These are phyloP conservation scores for Gastrophysa polygoni DNA, from an alignment of 2,888 invertebrate species.

Conservation along the genomic window DNA sequence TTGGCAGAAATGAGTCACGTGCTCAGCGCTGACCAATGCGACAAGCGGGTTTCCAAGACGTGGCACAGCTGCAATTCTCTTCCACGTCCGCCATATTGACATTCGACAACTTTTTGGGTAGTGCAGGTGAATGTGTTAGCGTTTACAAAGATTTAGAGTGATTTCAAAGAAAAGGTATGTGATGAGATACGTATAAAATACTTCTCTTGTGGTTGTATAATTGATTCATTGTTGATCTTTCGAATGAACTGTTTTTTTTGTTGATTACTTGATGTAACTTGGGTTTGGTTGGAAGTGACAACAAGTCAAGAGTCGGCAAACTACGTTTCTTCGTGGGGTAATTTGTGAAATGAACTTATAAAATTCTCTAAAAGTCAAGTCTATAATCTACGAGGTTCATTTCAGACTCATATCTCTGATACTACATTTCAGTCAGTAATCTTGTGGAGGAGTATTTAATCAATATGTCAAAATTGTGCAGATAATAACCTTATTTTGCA, in stretches of 20 bases:
- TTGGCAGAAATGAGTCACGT: slow-evolving; percentile 44
- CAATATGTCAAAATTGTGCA: slow-evolving; percentile 54
- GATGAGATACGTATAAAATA: neutral
- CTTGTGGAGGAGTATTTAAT: slow-evolving; percentile 43
- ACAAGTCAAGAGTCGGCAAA: slow-evolving; percentile 61
- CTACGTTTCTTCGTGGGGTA: slow-evolving; percentile 37
- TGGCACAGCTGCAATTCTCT: slow-evolving; percentile 79
- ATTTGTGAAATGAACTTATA: slow-evolving; percentile 19
- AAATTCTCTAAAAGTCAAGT: slow-evolving; percentile 9
- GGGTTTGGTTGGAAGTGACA: slow-evolving; percentile 57
- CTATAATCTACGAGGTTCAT: neutral
- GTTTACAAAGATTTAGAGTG: slow-evolving; percentile 57
- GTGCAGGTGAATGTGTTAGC: slow-evolving; percentile 73
- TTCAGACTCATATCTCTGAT: neutral
- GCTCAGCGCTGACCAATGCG: slow-evolving; percentile 44
- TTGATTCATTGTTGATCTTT: too few relatives aligned
- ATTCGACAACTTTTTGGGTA: slow-evolving; percentile 74
- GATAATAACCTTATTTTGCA: slow-evolving; percentile 50
- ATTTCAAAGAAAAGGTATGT: slow-evolving; percentile 65
- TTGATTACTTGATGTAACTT: slow-evolving; percentile 16
- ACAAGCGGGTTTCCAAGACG: slow-evolving; percentile 66
- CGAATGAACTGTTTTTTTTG: neutral
- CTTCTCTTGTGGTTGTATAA: neutral
- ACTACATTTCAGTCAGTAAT: neutral
- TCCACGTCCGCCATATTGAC: slow-evolving; percentile 86